Conservation (phyloP, 1,140 invertebrate genomes). For the Argopecten irradians region DNA sequence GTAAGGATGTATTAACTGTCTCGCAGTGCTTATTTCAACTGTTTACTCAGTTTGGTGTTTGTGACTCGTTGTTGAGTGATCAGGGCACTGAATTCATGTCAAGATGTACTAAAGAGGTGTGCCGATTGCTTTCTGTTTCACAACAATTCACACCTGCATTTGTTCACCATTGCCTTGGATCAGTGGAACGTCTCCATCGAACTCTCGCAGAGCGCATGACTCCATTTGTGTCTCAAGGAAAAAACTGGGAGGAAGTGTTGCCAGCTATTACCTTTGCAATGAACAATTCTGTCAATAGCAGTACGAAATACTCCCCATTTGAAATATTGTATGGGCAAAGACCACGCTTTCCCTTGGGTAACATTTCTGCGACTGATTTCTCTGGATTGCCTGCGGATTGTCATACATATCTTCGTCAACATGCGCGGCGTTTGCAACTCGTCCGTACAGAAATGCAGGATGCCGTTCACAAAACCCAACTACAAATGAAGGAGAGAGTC, state of each 20-base stretch:
- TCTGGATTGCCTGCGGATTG: slow-evolving; percentile 25
- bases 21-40: slow-evolving; percentile 14
- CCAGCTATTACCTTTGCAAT: slow-evolving; percentile 31
- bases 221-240: not conserved
- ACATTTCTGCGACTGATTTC: too few relatives aligned
- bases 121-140: too few relatives aligned
- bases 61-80: slow-evolving; percentile 28
- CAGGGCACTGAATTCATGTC: slow-evolving; percentile 28
- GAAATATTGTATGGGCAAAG: slow-evolving; percentile 36
- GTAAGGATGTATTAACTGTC: slow-evolving; percentile 30
- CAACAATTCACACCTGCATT: slow-evolving; percentile 38
- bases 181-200: slow-evolving; percentile 24
- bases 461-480: not conserved
- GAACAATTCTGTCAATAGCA: slow-evolving; percentile 25
- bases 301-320: slow-evolving; percentile 41
- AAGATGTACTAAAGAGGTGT: too few relatives aligned
- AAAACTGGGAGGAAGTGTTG: slow-evolving; percentile 25
- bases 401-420: not conserved
- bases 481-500: not conserved
- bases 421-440: not conserved
- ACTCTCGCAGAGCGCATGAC: slow-evolving; percentile 26
- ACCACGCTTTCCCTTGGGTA: slow-evolving; percentile 35
- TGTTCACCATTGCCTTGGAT: slow-evolving; percentile 37
- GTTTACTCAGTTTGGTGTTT: slow-evolving; percentile 27
- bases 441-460: slow-evolving; percentile 29